Evolutionary conservation across 2,797 vertebrate genomes (phyloP).

Genomic region (Leuciscus waleckii): DNA sequence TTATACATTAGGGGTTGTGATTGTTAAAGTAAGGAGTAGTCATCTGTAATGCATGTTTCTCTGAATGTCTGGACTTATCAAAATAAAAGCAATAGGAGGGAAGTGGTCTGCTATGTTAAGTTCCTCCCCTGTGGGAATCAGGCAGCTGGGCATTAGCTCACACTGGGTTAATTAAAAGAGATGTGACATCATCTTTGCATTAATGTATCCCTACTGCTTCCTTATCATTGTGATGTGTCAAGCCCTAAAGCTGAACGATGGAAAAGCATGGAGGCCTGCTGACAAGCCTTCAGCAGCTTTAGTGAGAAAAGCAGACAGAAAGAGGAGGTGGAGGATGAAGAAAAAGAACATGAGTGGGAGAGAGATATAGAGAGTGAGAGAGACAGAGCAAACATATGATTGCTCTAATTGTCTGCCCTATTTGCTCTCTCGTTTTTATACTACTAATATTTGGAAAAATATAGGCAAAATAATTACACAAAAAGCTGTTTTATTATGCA

Average conservation of each 20-base stretch:
- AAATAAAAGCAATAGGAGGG: neutral
- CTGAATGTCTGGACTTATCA: neutral
- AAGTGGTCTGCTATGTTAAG: neutral
- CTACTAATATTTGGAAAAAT: neutral
- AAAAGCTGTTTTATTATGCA: neutral
- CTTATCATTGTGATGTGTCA: slow-evolving; percentile 27
- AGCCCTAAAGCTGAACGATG: slow-evolving; percentile 12
- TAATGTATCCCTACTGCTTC: slow-evolving; percentile 6
- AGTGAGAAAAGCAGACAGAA: slow-evolving; percentile 1
- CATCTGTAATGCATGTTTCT: neutral
- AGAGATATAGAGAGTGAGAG: neutral
- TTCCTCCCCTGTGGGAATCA: slow-evolving; percentile 15
- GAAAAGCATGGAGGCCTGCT: slow-evolving; percentile 4
- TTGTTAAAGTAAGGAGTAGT: neutral
- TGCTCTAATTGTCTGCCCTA: neutral
- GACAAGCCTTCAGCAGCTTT: neutral
- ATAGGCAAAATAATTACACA: neutral
- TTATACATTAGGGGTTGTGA: neutral
- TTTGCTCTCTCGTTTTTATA: neutral
- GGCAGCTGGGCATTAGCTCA: slow-evolving; percentile 4
- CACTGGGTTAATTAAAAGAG: slow-evolving; percentile 33
- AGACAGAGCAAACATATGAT: neutral
- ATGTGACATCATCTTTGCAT: slow-evolving; percentile 29
- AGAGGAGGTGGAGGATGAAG: neutral
- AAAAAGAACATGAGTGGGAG: neutral